A percentile compares a stretch with the other conserved stretches of the same genome.
These are phyloP conservation scores for Schlechtendalia chinensis DNA, from an alignment of 1,140 invertebrate genomes.

Conservation along the genomic window DNA sequence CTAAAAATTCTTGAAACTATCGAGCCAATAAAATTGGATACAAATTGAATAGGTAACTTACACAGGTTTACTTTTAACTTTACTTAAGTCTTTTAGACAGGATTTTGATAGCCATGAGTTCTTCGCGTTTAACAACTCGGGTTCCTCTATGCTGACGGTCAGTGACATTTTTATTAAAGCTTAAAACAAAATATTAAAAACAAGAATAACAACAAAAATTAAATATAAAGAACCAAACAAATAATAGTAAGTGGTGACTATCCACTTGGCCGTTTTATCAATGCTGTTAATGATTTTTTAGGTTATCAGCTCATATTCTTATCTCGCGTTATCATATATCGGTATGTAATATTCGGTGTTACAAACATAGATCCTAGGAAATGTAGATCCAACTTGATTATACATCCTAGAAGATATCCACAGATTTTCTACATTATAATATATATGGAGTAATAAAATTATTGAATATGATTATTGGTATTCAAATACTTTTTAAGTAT, in stretches of 20 bases:
- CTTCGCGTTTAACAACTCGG: slow-evolving; percentile 26
- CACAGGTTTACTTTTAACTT: neutral
- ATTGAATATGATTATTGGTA: no score
- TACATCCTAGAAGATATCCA: no score
- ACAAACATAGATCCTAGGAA: no score
- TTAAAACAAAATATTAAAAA: neutral
- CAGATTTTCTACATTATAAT: no score
- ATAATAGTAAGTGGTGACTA: neutral
- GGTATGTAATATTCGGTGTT: no score
- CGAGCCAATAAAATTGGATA: neutral
- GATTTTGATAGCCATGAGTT: slow-evolving; percentile 31
- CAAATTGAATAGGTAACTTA: slow-evolving; percentile 5
- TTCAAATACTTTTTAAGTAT: no score
- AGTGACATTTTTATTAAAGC: neutral
- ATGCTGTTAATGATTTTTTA: neutral
- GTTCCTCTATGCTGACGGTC: neutral
- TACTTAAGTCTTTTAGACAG: neutral
- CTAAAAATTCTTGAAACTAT: no score
- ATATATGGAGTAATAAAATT: no score
- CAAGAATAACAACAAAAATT: neutral
- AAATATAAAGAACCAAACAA: neutral
- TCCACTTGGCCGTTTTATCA: slow-evolving; percentile 4
- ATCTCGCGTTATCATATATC: no score
- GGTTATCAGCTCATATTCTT: slow-evolving; percentile 9
- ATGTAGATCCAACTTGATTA: no score